Evolutionary conservation across 2,797 vertebrate genomes (phyloP), one percentile per base, ranked within the genome.

Genomic region (Chromobotia macracanthus): DNA sequence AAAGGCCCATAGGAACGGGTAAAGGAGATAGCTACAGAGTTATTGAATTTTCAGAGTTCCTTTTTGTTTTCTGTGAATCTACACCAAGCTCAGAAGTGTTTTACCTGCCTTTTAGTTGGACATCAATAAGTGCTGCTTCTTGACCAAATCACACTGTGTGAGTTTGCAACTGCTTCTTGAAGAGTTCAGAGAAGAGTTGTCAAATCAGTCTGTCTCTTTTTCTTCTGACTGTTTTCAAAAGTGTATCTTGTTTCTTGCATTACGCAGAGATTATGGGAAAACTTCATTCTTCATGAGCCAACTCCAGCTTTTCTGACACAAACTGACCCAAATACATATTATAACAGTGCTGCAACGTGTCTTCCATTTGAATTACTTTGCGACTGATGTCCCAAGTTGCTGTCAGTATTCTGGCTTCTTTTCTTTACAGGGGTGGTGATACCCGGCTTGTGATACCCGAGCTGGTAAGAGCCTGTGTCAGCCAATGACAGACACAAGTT

Each of bases 301-400:
- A 81, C 74, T 69, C 51, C 13, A 38, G 53, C 15, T 21, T 50
- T 23, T 16, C 77, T 60, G 74, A 75, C 70, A 69, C 51, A 58
- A 80, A 71, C 80, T 86, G 80, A 85, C 85, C 84, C 80, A 86
- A 85, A 86, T 84, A 84, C 79, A 88, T 86, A 80, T 75, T 80
- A 81, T 84, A 80, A 72, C 48, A 78, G 67, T 38, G 41, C 41
- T 25, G 71, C 64, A 55, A 72, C 25, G 56, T 61, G 76, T 82
- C 77, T 64, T 66, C 69, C 71, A 73, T 84, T 84, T 71, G 18
- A 76, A 79, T 76, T 5, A 55, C 70, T 25, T 35, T 16, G n/a
- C 23, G 25, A 60, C 67, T 77, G 77, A 41, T 4, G 19, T 73
- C 68, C 70, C 72, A 25, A 31, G 44, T 63, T 64, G 72, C 46